Conservation (phyloP, 2,113 vertebrate species). For the Diphyllodes magnificus region DNA sequence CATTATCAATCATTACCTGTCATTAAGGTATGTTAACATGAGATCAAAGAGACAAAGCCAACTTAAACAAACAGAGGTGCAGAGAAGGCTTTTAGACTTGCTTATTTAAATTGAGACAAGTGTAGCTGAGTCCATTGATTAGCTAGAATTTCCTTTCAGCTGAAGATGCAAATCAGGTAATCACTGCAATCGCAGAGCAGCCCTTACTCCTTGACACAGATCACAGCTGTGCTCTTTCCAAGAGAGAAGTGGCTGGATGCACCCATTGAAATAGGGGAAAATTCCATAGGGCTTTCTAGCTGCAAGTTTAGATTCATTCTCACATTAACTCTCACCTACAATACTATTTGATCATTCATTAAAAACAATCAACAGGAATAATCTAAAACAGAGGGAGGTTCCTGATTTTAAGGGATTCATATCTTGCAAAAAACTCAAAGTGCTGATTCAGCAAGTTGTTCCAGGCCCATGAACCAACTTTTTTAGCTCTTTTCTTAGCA, state of each 20-base stretch:
- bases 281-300: not conserved
- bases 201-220: not conserved
- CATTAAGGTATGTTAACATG: slow-evolving; percentile 84
- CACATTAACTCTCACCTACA: slow-evolving; percentile 3
- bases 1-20: slow-evolving; percentile 86
- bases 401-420: not conserved
- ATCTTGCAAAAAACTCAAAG: not conserved
- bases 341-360: slow-evolving; percentile 3
- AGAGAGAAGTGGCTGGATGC: not conserved
- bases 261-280: not conserved
- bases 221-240: not conserved
- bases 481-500: not conserved
- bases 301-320: slow-evolving; percentile 1
- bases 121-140: slow-evolving; percentile 42
- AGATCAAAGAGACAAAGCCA: slow-evolving; percentile 78
- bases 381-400: not conserved
- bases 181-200: not conserved
- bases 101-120: slow-evolving; percentile 63
- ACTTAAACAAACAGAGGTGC: slow-evolving; percentile 77
- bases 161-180: slow-evolving; percentile 61
- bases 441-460: slow-evolving; percentile 5
- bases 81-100: slow-evolving; percentile 65
- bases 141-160: slow-evolving; percentile 62
- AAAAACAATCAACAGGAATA: slow-evolving; percentile 30
- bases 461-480: not conserved